Base-by-base conservation (phyloP, 2,113 vertebrate genomes). In the Marcusenius ussheri region DNA sequence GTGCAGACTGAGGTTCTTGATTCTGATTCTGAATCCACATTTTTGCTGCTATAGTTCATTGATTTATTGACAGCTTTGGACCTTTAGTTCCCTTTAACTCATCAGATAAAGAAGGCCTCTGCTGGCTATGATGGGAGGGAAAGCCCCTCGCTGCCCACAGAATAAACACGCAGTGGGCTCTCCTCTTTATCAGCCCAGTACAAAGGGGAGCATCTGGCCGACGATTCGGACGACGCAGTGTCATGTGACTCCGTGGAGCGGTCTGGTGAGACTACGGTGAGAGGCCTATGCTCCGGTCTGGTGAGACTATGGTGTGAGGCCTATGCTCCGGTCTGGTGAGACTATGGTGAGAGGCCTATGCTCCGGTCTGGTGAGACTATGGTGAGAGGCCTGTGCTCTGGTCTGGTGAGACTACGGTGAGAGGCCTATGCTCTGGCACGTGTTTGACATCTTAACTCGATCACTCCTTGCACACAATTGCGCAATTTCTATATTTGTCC, bases 221-320 rank as follows among this genome's bases (percentile, higher is more conserved):
- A 96, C 92, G 97, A 98, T 93, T 97, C 97, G 5, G 98, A 98
- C 92, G 97, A 97, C 92, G 97, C 98, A 91, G 95, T 98, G 91
- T 97, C 96, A 93, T 98, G 98, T 95, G 97, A 98, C 92, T 98
- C 97, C 21, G 97, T 98, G 97, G 98, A 99, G 90, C 97, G 98
- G 66, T 95, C 97, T 91, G 97, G 96, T 90, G 94, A 35, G 31
- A 35, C 39, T 39, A 39, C 39, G 39, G 39, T 2, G 39, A 39
- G 39, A 39, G 39, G 39, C 39, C 39, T 39, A 39, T 3, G 39
- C 39, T 39, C 39, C 39, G 39, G 39, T 3, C 39, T 39, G 39
- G 39, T 39, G 39, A 96, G 92, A 96, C 97, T 99, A 39, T 2
- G 97, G 98, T 98, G 93, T 89, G 90, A 91, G 93, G 90, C 77